Evolutionary conservation across 2,113 vertebrate species (phyloP), one percentile per base, ranked within the genome.

Genomic region (Amia ocellicauda): DNA sequence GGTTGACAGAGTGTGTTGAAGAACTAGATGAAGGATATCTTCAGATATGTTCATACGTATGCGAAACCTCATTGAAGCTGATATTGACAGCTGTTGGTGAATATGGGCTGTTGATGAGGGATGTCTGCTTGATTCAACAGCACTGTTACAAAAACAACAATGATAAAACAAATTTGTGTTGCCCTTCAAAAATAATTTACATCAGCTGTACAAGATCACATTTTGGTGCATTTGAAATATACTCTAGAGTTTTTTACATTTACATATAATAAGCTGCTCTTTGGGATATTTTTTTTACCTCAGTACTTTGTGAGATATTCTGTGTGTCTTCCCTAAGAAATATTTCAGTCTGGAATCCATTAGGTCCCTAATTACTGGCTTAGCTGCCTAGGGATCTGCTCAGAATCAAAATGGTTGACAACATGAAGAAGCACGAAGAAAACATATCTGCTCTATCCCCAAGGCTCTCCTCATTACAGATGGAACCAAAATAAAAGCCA

Each of bases 371-470:
- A 65, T 47, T 65, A 57, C 41, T 65, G 55, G 54, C 63, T 36
- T 20, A 29, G 24, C 49, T 22, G 20, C 54, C 54, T 28, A 17
- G 54, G 49, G 42, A 65, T 58, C 63, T 65, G 63, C 24, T 7
- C 53, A 58, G 63, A 58, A 57, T 58, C 63, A 65, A 57, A 65
- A 62, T 62, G 60, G 60, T 36, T 62, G 60, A 62, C 60, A 62
- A 50, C 31, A 36, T 11, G 31, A 36, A 27, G 27, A 31, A 45
- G 43, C 27, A 42, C 22, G 40, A 41, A 17, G 26, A 27, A 16
- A 47, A 40, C 19, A 11, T 14, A 22, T 64, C 16, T 57, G 41
- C 19, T 17, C 9, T 16, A 27, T 36, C n/a, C 55, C 26, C 27
- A 16, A 20, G n/a, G 52, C 50, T 64, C 26, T 13, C 16, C 40